These are phyloP conservation scores for Mycteria americana DNA, from an alignment of 2,797 vertebrate genomes.

Conservation along the genomic window DNA sequence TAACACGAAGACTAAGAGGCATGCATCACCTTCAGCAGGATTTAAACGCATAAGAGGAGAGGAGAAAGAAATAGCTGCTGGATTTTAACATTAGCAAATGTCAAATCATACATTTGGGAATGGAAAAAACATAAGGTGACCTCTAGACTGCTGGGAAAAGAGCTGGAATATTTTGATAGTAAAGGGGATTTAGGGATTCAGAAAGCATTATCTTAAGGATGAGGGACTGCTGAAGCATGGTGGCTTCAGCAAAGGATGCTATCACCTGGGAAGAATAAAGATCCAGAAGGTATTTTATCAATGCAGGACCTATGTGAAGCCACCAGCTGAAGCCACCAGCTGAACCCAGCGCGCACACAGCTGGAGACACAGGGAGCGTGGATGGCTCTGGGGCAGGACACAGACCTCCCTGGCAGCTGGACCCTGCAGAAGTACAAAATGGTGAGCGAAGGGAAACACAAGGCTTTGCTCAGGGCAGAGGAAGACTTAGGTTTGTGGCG, in stretches of 20 bases:
- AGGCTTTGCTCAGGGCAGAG: neutral
- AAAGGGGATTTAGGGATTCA: neutral
- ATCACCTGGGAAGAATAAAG: neutral
- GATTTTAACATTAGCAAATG: neutral
- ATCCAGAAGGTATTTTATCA: neutral
- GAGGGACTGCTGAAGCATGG: neutral
- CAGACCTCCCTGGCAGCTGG: neutral
- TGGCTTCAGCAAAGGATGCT: neutral
- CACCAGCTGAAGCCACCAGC: neutral
- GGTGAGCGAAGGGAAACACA: neutral
- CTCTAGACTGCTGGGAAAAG: neutral
- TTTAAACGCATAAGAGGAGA: neutral
- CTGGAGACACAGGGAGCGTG: neutral
- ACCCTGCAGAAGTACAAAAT: neutral
- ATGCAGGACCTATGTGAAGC: neutral
- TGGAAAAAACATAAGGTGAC: neutral
- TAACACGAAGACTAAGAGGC: neutral
- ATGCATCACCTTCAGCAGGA: neutral
- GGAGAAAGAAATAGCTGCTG: neutral
- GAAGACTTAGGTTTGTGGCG: neutral
- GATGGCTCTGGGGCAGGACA: neutral
- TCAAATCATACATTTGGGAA: neutral
- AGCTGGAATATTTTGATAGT: neutral
- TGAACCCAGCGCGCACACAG: accelerated
- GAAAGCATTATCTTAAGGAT: neutral